A percentile compares a stretch with the other conserved stretches of the same genome.
Conservation (phyloP, 2,113 vertebrate species). For the Psilopsiagon aymara region DNA sequence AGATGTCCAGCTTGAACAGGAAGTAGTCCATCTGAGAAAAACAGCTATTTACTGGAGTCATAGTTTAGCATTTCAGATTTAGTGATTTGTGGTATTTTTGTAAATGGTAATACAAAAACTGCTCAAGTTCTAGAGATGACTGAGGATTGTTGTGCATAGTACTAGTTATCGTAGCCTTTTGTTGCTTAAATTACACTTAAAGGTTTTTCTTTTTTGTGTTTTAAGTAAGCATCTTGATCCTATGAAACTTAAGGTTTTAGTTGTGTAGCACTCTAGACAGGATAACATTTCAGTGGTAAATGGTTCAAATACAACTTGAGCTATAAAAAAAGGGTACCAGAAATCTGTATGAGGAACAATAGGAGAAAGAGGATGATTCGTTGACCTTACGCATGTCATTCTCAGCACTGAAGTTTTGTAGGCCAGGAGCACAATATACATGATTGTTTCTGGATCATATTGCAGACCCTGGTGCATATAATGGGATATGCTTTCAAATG, state of each 20-base stretch:
- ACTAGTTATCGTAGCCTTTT: slow-evolving; percentile 51
- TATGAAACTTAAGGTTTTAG: slow-evolving; percentile 31
- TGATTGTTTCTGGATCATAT: neutral
- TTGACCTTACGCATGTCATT: neutral
- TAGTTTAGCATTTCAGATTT: slow-evolving; percentile 61
- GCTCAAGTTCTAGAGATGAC: slow-evolving; percentile 41
- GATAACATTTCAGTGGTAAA: slow-evolving; percentile 7
- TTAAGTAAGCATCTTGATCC: slow-evolving; percentile 50
- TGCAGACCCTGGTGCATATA: neutral
- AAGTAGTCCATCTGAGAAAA: slow-evolving; percentile 39
- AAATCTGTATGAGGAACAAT: slow-evolving; percentile 11
- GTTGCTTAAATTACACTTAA: slow-evolving; percentile 27
- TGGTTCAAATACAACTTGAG: slow-evolving; percentile 28
- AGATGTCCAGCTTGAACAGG: neutral
- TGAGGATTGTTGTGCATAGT: slow-evolving; percentile 66
- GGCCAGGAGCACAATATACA: neutral
- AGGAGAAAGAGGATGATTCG: slow-evolving; percentile 1
- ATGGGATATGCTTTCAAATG: neutral
- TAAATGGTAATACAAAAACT: slow-evolving; percentile 52
- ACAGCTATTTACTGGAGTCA: slow-evolving; percentile 44
- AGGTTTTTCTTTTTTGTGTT: slow-evolving; percentile 37
- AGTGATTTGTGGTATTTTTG: slow-evolving; percentile 60
- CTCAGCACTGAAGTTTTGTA: slow-evolving; percentile 28
- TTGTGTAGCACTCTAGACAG: neutral
- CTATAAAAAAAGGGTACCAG: slow-evolving; percentile 16